phyloP scores from a whole-genome alignment of 2,113 vertebrate genomes.

The Mellivora capensis region DNA sequence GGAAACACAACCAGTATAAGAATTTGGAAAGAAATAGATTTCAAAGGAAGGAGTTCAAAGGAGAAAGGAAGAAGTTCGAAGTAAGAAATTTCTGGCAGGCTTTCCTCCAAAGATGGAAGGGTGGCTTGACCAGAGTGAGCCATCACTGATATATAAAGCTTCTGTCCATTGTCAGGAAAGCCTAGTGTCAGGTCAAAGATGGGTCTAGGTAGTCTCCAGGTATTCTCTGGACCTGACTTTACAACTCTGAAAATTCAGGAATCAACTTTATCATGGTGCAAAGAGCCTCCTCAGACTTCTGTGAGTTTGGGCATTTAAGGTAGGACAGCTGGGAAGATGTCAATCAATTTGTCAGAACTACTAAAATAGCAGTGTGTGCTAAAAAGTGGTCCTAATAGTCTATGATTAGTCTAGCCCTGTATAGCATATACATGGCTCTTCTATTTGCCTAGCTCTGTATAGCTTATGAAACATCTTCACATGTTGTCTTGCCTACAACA shows the following conservation, averaged over 20 bases:
- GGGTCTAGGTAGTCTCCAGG: not conserved
- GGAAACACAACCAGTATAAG: not conserved
- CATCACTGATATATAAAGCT: not conserved
- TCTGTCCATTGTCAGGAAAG: not conserved
- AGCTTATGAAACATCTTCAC: not conserved
- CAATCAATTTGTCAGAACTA: not conserved
- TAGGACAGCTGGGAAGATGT: not conserved
- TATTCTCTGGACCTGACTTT: not conserved
- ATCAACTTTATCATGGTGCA: not conserved
- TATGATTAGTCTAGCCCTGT: not conserved
- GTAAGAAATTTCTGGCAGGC: not conserved
- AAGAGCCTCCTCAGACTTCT: not conserved
- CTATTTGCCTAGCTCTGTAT: not conserved
- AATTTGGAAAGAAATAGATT: not conserved
- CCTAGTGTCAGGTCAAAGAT: not conserved
- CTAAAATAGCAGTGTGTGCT: not conserved
- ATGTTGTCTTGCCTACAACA: not conserved
- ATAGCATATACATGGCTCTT: not conserved
- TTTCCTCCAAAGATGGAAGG: not conserved
- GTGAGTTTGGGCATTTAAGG: not conserved
- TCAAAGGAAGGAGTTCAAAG: not conserved
- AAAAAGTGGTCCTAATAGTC: not conserved
- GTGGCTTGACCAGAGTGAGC: not conserved
- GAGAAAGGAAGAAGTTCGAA: not conserved
- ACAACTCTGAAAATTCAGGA: not conserved